Evolutionary conservation across 2,888 invertebrate species (phyloP).

Genomic region (Brachyptera putata): DNA sequence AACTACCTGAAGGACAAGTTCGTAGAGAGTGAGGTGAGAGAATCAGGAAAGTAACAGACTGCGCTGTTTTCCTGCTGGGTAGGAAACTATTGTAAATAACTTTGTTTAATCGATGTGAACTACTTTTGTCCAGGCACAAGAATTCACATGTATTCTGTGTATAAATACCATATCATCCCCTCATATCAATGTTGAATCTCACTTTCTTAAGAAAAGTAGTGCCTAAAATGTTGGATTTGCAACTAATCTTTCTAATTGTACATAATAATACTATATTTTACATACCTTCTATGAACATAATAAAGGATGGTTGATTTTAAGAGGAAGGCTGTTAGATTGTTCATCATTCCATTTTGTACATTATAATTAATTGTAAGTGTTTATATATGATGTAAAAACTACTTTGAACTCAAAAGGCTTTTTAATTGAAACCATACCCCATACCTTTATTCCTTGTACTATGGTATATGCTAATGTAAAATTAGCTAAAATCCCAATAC

Average conservation of each 20-base stretch:
- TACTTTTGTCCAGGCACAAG: not conserved
- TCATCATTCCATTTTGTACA: not conserved
- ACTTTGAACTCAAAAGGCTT: no score
- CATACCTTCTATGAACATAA: not conserved
- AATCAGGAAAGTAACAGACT: not conserved
- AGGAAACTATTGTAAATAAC: not conserved
- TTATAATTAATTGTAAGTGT: not conserved
- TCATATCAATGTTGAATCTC: constrained; percentile 26
- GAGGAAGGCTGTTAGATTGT: not conserved
- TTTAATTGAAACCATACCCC: no score
- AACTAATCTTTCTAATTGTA: constrained; percentile 5
- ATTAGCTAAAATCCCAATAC: no score
- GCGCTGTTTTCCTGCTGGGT: constrained; percentile 5
- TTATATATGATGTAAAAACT: no score
- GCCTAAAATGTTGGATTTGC: constrained; percentile 26
- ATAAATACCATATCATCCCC: constrained; percentile 2
- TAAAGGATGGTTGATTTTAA: not conserved
- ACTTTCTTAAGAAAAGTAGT: constrained; percentile 26
- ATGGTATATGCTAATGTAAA: no score
- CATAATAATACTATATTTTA: constrained; percentile 21
- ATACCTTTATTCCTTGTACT: no score
- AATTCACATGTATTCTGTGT: not conserved
- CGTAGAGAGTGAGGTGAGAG: not conserved
- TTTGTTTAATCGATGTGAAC: not conserved
- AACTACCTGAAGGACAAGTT: no score